These are phyloP conservation scores for Pipistrellus nathusii DNA, from an alignment of 2,797 vertebrate genomes.

Conservation along the genomic window DNA sequence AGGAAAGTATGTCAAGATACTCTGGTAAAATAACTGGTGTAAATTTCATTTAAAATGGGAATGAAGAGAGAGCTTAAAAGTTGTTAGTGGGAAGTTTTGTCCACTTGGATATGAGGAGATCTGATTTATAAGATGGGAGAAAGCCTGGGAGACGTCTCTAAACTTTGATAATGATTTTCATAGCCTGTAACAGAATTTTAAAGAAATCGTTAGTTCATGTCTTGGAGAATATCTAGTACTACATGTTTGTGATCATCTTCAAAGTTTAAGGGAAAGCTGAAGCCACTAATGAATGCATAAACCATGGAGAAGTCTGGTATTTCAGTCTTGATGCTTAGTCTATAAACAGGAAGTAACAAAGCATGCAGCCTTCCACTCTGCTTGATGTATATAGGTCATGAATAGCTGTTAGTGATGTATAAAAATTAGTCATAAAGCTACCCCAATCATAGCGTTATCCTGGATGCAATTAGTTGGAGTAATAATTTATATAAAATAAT, in stretches of 20 bases:
- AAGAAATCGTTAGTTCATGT: background rate
- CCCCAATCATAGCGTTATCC: conserved; percentile 57
- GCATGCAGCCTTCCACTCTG: background rate
- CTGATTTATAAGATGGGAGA: conserved; percentile 7
- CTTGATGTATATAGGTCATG: background rate
- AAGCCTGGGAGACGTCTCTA: background rate
- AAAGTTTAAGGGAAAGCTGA: conserved; percentile 2
- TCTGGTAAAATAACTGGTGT: background rate
- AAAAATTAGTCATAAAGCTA: conserved; percentile 57
- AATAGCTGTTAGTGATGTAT: conserved; percentile 13
- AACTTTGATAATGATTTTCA: background rate
- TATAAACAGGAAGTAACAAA: background rate
- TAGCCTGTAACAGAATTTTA: background rate
- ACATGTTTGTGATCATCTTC: background rate
- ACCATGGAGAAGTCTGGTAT: background rate
- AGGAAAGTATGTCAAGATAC: background rate
- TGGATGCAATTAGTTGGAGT: conserved; percentile 60
- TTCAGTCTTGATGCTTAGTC: background rate
- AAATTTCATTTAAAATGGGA: background rate
- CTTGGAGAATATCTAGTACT: background rate
- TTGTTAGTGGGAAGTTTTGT: background rate
- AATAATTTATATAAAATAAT: conserved; percentile 28
- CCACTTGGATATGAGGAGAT: background rate
- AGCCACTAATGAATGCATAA: background rate
- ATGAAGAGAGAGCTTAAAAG: background rate